Base-by-base conservation (phyloP, 1,140 invertebrate genomes). In the Drosophila sturtevanti region DNA sequence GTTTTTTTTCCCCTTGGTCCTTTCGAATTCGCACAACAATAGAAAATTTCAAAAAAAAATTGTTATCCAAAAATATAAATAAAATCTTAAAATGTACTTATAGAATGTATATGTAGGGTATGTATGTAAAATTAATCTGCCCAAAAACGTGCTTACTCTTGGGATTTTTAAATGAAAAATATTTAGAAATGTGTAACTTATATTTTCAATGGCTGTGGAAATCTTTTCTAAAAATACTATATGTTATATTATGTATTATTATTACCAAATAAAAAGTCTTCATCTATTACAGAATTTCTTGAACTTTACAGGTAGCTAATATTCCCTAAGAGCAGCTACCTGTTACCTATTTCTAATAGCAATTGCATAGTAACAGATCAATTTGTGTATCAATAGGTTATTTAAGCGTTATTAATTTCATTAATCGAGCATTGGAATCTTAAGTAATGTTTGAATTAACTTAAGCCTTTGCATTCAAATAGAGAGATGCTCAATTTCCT, bases 401-500 rank as follows among this genome's bases (percentile, higher is more conserved):
- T 35, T 10, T 35, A 11, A 35, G 1, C 14, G 6, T 3, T 16
- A 44, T 18, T 10, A 41, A 7, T 44, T 6, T 6, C 14, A 44
- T 44, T 5, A 9, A 7, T 12, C 6, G 22, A 62, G 24, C 16
- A 35, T 54, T 54, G 10, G 12, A 54, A 24, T 54, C 1, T 27
- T 24, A 54, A 14, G 1, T 22, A 27, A 21, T 9, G 51, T 48
- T 21, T 14, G 12, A 22, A 54, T 18, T 44, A 18, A 44, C 41
- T 12, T 18, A 11, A 21, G 18, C 22, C 48, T 21, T 21, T 16
- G 37, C 60, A 52, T 75, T 68, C 41, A 27, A 62, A 69, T 54
- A 69, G 65, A 70, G 58, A 31, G 52, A 27, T 62, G 68, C 68
- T 58, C 62, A 65, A 70, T 70, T 70, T 65, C 41, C 62, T 27